Evolutionary conservation across 2,113 vertebrate species (phyloP), one percentile per base, ranked within the genome.

Genomic region (Colius striatus): DNA sequence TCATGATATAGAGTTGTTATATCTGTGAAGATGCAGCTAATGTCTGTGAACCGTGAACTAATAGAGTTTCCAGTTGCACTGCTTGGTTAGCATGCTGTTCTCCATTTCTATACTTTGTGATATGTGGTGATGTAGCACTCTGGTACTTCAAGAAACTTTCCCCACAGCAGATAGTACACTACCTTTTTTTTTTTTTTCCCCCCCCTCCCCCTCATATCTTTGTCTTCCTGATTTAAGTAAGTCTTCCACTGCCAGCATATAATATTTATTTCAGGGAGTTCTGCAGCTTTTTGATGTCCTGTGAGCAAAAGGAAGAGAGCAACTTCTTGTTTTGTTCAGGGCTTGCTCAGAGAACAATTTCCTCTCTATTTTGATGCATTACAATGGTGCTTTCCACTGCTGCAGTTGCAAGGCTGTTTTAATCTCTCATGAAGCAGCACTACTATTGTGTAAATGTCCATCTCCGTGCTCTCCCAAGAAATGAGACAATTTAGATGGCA

Each of bases 1-100:
- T 60, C 3, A 4, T 0, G 0, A 45, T 19, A 47, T 11, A n/a
- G 26, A 11, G 5, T 60, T 82, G 34, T 65, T 68, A 2, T 6
- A 53, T 11, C 23, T 83, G 26, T 75, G 67, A 92, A 76, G 50
- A 57, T 61, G 22, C 19, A 76, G 25, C 16, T 61, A 30, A 12
- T 27, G 16, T 11, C 22, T 3, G 1, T 83, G 58, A 82, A 51
- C n/a, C 82, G 34, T 0, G 1, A 77, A 43, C 4, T 53, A 34
- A 61, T 17, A 80, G 12, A 87, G 14, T 58, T 90, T 76, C 36
- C 27, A 90, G 21, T 5, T 62, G 22, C 38, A 54, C 6, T n/a
- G 17, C 29, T 79, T 68, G 50, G 13, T 51, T 57, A 54, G 36
- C 11, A 26, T 16, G 9, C 10, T 58, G 23, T 48, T 77, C 23